These are phyloP conservation scores for Periophthalmus magnuspinnatus DNA, from an alignment of 2,797 vertebrate genomes.

Conservation along the genomic window DNA sequence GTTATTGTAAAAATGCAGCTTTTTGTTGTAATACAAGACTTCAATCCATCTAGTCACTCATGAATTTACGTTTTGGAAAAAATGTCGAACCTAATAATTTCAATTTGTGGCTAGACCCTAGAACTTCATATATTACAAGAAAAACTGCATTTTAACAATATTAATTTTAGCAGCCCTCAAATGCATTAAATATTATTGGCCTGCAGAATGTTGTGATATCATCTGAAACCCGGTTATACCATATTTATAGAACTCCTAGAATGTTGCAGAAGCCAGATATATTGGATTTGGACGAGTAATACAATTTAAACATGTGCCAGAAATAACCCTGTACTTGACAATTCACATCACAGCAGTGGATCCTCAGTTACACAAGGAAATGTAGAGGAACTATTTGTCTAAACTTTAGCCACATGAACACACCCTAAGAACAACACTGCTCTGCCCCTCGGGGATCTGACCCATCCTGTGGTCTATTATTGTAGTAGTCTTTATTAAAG, in stretches of 20 bases:
- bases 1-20: too few relatives aligned
- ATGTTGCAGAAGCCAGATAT: neutral
- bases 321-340: conserved; percentile 24
- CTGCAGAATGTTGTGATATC: too few relatives aligned
- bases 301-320: conserved; percentile 2
- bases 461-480: conserved; percentile 20
- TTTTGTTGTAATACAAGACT: too few relatives aligned
- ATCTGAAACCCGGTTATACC: neutral
- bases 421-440: conserved; percentile 30
- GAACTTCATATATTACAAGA: too few relatives aligned
- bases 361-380: conserved; percentile 27
- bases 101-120: too few relatives aligned
- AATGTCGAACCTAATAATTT: too few relatives aligned
- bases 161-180: too few relatives aligned
- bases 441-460: conserved; percentile 7
- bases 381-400: conserved; percentile 47
- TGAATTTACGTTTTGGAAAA: too few relatives aligned
- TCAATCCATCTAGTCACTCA: too few relatives aligned
- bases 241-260: neutral
- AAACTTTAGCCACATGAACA: conserved; percentile 40
- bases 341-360: conserved; percentile 51
- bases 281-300: neutral
- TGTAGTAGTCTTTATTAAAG: neutral
- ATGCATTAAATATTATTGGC: too few relatives aligned
- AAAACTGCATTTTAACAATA: too few relatives aligned